These are phyloP conservation scores for Mythimna pallens DNA, from an alignment of 2,888 invertebrate species.

Conservation along the genomic window DNA sequence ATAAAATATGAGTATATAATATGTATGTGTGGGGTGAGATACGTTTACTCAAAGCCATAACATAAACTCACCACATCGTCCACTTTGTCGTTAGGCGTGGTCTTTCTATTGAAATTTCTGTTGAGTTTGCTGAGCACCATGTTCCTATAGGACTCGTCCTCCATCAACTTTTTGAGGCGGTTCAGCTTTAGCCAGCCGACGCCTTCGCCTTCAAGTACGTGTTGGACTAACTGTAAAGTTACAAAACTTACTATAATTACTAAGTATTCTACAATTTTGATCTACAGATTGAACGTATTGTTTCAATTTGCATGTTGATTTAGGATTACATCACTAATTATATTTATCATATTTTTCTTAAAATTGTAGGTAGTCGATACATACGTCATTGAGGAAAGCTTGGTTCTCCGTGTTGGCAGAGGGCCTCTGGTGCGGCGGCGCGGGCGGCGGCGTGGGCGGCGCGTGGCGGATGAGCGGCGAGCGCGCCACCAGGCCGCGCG, in stretches of 20 bases:
- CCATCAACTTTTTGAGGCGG: slow-evolving; percentile 98
- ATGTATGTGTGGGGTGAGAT: background rate
- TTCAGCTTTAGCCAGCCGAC: slow-evolving; percentile 99
- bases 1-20: background rate
- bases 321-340: background rate
- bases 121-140: slow-evolving; percentile 98
- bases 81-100: slow-evolving; percentile 98
- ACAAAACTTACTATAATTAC: background rate
- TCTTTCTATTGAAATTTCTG: slow-evolving; percentile 97
- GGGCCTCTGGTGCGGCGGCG: slow-evolving; percentile 93
- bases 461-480: slow-evolving; percentile 97
- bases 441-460: slow-evolving; percentile 91
- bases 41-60: background rate
- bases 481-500: slow-evolving; percentile 96
- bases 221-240: slow-evolving; percentile 92
- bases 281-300: background rate
- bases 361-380: slow-evolving; percentile 62
- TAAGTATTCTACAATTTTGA: background rate
- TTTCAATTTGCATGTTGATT: background rate
- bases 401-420: slow-evolving; percentile 97
- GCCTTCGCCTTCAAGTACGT: slow-evolving; percentile 97
- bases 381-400: slow-evolving; percentile 97
- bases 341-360: too few species aligned
- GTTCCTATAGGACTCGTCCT: slow-evolving; percentile 99
- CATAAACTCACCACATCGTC: slow-evolving; percentile 96